Evolutionary conservation across 2,888 invertebrate genomes (phyloP), one percentile per base, ranked within the genome.

Genomic region (Acanthosepion pharaonis): DNA sequence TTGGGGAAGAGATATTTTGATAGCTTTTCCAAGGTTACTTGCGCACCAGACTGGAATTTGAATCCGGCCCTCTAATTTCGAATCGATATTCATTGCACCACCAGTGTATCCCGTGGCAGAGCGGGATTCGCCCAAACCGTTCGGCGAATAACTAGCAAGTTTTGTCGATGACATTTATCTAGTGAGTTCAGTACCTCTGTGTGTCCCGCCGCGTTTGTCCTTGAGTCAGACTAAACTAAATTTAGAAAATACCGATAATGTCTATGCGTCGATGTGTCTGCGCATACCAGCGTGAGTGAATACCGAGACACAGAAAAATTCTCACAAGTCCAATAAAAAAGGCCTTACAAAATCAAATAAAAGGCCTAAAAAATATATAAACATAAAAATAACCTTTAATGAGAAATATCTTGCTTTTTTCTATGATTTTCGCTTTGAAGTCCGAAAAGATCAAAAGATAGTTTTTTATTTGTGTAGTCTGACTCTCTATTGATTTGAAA

Each of bases 391-490:
- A 78, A 5, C 23, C n/a, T n/a, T 78, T 78, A 78, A 78, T 78
- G 78, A 78, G 78, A 78, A 78, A 33, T 64, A 28, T 78, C 78
- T 78, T 78, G n/a, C n/a, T 78, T 78, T 78, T 78, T n/a, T n/a
- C 78, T 78, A n/a, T 78, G n/a, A 33, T 78, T 78, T 78, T 78
- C 78, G n/a, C 78, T 78, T 78, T 78, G 78, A 78, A 78, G n/a
- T 78, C 15, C n/a, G n/a, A 33, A 78, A 78, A 78, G 78, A 78
- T 78, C 78, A 78, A 78, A 78, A 18, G 78, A n/a, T n/a, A n/a
- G 11, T 78, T 78, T 78, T 78, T 78, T 78, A 78, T 78, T 78
- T 78, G 78, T 78, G 20, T 78, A 5, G n/a, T 78, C 78, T n/a
- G 78, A 15, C n/a, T 64, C 64, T 78, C 78, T 11, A 78, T 78